Evolutionary conservation across 2,113 vertebrate genomes (phyloP), one percentile per base, ranked within the genome.

Genomic region (Callithrix jacchus): DNA sequence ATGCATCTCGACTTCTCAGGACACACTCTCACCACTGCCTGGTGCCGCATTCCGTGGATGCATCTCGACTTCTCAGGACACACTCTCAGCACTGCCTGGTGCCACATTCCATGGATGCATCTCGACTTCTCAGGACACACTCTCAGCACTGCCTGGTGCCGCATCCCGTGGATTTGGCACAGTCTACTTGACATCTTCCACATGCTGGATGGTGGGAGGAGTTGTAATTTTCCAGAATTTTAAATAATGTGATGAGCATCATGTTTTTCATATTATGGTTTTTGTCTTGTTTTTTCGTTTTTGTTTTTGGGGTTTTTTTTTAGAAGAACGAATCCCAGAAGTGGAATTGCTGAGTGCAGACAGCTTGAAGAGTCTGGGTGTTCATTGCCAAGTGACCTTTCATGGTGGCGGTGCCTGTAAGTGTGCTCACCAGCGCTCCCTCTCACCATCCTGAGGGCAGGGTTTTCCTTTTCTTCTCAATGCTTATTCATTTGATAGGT

Each of bases 401-500:
- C 14, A 1, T 1, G 1, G 3, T 6, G 13, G 40, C 2, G 17
- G 37, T 37, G 2, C 6, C 7, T 6, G 40, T 17, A 0, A 14
- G 18, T 0, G 12, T 1, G 10, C 32, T 27, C 86, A 45, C 21
- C 9, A 0, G 6, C 0, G 1, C 3, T 35, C 49, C 11, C 0
- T 27, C 32, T 32, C 14, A 30, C 16, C 35, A 9, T 32, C 52
- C 16, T 27, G 40, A 20, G 21, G 11, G 47, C 49, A 8, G 9
- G 18, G 30, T 2, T 7, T 6, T 21, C 54, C 32, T 40, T 45
- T 4, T 71, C 40, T 52, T 74, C 54, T 54, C 30, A 6, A 0
- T 8, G 37, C 32, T 20, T 9, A 5, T 82, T 54, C 35, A 54
- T 54, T 9, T 8, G 32, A 45, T 2, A 74, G 66, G 35, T 6